Evolutionary conservation across 2,113 vertebrate genomes (phyloP), one percentile per base, ranked within the genome.

Genomic region (Scopus umbretta): DNA sequence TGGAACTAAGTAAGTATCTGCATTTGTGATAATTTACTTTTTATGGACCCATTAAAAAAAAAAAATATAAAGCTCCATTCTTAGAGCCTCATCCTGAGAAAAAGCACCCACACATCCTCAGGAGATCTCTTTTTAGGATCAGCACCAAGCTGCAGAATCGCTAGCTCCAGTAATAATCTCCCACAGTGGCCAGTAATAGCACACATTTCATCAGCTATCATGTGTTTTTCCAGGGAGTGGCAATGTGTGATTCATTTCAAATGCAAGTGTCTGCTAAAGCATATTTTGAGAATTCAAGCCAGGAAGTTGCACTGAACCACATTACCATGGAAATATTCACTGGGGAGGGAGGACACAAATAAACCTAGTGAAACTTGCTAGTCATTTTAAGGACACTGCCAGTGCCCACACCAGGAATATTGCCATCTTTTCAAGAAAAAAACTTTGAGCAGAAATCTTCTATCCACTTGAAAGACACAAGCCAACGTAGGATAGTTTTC

Each of bases 221-320:
- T 80, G 80, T 88, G 66, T 67, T 91, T 91, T 93, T 80, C 79
- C 74, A 90, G 80, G 94, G 94, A 96, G 90, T 83, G 90, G 82
- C 74, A 63, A 76, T 4, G 10, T 71, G 78, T 96, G 88, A 94
- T 82, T 78, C 15, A 42, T 86, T 86, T 82, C 62, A 74, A 42
- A 66, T 66, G 85, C 58, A 55, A 90, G 66, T 61, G 53, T 49
- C 90, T 92, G 87, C 53, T 88, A 36, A 86, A 83, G 88, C 58
- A 5, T 63, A 70, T 93, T 92, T 90, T 90, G 71, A 96, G 92
- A 94, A 96, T 66, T 85, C 50, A 38, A 88, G 45, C 22, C 74
- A 93, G 85, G 81, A 96, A 86, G 59, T 88, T 96, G 72, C 58
- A 65, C 58, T 62, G 62, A 96, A 73, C 49, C 40, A 45, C 17